phyloP scores from a whole-genome alignment of 2,113 vertebrate genomes.

The Paramisgurnus dabryanus region DNA sequence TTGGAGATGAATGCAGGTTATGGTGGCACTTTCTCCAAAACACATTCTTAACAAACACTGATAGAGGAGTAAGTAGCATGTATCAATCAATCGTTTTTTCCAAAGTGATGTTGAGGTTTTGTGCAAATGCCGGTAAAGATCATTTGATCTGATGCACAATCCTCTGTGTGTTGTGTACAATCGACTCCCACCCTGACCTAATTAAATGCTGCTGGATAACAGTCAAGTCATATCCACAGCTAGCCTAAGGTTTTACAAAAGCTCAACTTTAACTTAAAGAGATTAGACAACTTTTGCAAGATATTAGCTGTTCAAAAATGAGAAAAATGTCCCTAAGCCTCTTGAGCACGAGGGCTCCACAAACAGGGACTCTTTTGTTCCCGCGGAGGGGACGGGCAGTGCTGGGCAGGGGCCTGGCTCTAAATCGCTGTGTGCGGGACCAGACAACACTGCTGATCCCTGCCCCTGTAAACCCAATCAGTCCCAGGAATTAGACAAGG shows the following conservation, averaged over 20 bases:
- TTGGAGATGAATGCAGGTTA: too few relatives aligned
- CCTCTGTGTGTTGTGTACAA: constrained; percentile 32
- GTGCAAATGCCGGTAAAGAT: background rate
- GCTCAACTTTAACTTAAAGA: constrained; percentile 92
- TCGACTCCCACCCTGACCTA: constrained; percentile 77
- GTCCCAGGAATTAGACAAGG: constrained; percentile 72
- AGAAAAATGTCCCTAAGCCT: constrained; percentile 99
- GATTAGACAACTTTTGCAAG: constrained; percentile 94
- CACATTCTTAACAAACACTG: background rate
- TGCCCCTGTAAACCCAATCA: constrained; percentile 71
- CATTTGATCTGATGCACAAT: background rate
- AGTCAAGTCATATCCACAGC: constrained; percentile 73
- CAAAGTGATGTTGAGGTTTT: background rate
- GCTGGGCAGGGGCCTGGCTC: constrained; percentile 46
- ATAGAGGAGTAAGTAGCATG: background rate
- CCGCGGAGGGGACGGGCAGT: constrained; percentile 67
- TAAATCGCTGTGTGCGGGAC: constrained; percentile 70
- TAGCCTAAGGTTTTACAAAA: constrained; percentile 75
- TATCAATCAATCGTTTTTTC: background rate
- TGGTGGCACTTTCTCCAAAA: too few relatives aligned
- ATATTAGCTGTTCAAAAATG: constrained; percentile 99
- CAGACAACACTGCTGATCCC: constrained; percentile 75
- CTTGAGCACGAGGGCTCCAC: constrained; percentile 78
- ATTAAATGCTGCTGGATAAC: constrained; percentile 78
- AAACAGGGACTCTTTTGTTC: constrained; percentile 92